Evolutionary conservation across 2,888 invertebrate species (phyloP).

Genomic region (Syritta pipiens): DNA sequence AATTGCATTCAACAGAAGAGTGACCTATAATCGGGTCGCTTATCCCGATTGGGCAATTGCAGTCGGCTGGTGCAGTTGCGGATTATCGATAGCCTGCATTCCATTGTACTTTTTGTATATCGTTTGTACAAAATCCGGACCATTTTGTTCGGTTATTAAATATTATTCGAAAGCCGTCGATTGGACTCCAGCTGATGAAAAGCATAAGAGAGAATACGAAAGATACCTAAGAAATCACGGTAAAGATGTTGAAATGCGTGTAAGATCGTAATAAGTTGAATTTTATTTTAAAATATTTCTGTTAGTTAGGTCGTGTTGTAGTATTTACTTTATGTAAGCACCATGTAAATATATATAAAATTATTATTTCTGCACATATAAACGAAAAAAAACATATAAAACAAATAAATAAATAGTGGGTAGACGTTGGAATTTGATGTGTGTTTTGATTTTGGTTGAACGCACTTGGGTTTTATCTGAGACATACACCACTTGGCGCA

Average conservation of each 20-base stretch:
- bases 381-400: too few species aligned
- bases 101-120: conserved; percentile 85
- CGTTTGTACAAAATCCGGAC: conserved; percentile 76
- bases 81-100: conserved; percentile 87
- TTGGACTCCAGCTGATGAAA: conserved; percentile 83
- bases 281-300: background rate
- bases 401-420: too few species aligned
- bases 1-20: conserved; percentile 81
- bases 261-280: conserved; percentile 22
- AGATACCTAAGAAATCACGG: conserved; percentile 60
- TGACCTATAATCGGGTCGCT: conserved; percentile 80
- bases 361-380: conserved; percentile 6
- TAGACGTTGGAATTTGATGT: too few species aligned
- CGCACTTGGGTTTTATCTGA: background rate
- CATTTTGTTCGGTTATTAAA: conserved; percentile 75
- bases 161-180: conserved; percentile 77
- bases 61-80: conserved; percentile 84
- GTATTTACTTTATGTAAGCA: conserved; percentile 6
- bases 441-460: too few species aligned
- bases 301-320: background rate
- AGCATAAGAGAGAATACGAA: conserved; percentile 72
- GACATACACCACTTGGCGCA: background rate
- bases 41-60: conserved; percentile 83
- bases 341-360: conserved; percentile 17
- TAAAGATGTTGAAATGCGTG: conserved; percentile 58